Evolutionary conservation across 2,113 vertebrate species (phyloP).

Genomic region (Lota lota): DNA sequence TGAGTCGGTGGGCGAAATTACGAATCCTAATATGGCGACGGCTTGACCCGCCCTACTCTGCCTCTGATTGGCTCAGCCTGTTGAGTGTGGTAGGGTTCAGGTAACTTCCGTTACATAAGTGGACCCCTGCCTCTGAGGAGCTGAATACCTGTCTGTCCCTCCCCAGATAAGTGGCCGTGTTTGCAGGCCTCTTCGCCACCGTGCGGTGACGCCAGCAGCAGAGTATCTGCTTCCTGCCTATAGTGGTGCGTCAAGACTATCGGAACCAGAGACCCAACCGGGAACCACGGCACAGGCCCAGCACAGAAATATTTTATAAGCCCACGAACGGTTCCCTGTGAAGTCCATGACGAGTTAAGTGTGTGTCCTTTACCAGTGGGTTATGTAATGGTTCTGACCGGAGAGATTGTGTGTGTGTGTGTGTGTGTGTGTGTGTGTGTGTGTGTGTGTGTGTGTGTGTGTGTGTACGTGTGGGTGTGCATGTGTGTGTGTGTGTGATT

Average conservation of each 20-base stretch:
- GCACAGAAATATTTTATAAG: conserved; percentile 62
- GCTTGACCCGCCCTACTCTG: no score
- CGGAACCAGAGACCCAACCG: conserved; percentile 48
- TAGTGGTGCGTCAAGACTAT: conserved; percentile 23
- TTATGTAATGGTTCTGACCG: no score
- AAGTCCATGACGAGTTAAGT: no score
- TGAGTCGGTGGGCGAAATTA: no score
- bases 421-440: no score
- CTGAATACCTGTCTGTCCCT: conserved; percentile 45
- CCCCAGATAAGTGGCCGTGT: conserved; percentile 27
- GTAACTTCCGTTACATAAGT: conserved; percentile 30
- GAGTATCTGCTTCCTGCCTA: conserved; percentile 50
- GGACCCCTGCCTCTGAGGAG: conserved; percentile 14
- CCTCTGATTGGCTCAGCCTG: no score
- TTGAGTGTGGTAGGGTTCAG: conserved; percentile 9
- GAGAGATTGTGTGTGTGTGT: no score
- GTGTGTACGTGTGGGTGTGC: no score
- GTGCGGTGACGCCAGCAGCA: conserved; percentile 14
- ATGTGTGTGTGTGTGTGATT: no score
- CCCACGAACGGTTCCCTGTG: conserved; percentile 7
- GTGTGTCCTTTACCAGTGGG: no score
- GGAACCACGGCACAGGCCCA: conserved; percentile 35
- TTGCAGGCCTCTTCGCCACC: conserved; percentile 35
- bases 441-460: no score
- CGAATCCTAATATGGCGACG: no score